Evolutionary conservation across 2,113 vertebrate genomes (phyloP), one percentile per base, ranked within the genome.

Genomic region (Diphyllodes magnificus): DNA sequence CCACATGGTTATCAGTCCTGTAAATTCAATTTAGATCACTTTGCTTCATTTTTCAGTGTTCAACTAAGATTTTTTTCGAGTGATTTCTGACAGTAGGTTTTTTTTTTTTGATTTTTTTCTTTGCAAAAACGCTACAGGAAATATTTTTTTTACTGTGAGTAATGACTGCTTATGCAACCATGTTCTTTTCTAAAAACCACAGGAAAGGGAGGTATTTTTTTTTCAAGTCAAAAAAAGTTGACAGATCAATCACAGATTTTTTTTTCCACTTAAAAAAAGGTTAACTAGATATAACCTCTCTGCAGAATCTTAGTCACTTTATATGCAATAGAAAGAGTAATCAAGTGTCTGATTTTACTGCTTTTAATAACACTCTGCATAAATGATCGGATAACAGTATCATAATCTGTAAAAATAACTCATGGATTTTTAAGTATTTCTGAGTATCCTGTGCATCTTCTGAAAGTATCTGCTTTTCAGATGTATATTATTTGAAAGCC

Each of bases 21-120:
- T 89, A 97, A 97, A 97, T 93, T 72, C 13, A 6, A 97, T 95
- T 95, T 77, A 85, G 33, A 95, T 96, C 90, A 71, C 64, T 96
- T 85, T 64, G 61, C 54, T 91, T 88, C 78, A 82, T 92, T 89
- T 95, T 93, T 95, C 86, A 92, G 40, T 33, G 51, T 82, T 96
- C 86, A 96, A 81, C 42, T 80, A 66, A 49, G 73, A 89, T 44
- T n/a, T n/a, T n/a, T n/a, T n/a, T n/a, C 89, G 49, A 94, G 64
- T 35, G 39, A 95, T 86, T 94, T 65, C 37, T 49, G 45, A 90
- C 90, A 88, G 56, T 28, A 87, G 81, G 31, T 39, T 95, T 94
- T 89, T 14, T n/a, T n/a, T n/a, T n/a, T n/a, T n/a, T n/a, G 22
- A 17, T 42, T 72, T 91, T 66, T 66, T 61, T 82, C 92, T 63